Evolutionary conservation across 1,140 invertebrate species (phyloP).

Genomic region (Drosophila mauritiana): DNA sequence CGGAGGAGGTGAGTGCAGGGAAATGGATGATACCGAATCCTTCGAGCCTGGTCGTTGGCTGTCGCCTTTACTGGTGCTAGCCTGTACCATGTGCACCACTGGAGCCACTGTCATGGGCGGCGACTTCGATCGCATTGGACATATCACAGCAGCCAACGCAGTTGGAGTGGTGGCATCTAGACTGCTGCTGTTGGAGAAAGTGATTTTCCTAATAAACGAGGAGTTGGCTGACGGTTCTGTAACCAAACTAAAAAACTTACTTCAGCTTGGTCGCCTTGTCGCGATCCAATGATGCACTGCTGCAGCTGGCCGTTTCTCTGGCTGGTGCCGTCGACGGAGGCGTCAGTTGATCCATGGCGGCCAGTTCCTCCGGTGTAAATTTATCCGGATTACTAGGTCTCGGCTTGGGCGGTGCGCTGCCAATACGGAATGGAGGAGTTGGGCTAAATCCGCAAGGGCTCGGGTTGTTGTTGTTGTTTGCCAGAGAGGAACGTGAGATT

Average conservation of each 20-base stretch:
- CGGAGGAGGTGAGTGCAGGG: constrained; percentile 73
- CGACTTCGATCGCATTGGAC: constrained; percentile 43
- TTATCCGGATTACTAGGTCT: constrained; percentile 71
- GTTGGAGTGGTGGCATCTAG: constrained; percentile 32
- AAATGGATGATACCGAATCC: constrained; percentile 72
- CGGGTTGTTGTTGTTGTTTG: constrained; percentile 50
- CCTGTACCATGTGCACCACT: constrained; percentile 32
- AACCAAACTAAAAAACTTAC: constrained; percentile 35
- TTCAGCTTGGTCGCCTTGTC: constrained; percentile 56
- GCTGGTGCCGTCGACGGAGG: constrained; percentile 79
- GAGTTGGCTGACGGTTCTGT: constrained; percentile 1
- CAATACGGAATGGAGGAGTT: constrained; percentile 75
- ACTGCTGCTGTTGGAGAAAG: constrained; percentile 73
- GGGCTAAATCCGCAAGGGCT: constrained; percentile 69
- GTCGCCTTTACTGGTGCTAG: constrained; percentile 27
- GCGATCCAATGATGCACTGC: constrained; percentile 62
- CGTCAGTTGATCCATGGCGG: constrained; percentile 76
- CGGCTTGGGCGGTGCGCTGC: constrained; percentile 77
- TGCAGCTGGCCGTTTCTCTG: constrained; percentile 66
- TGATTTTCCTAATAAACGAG: constrained; percentile 75
- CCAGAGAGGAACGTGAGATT: constrained; percentile 73
- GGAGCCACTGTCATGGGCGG: constrained; percentile 14
- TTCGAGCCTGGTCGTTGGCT: constrained; percentile 54
- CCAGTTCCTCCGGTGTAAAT: constrained; percentile 80
- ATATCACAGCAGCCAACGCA: constrained; percentile 21